Base-by-base conservation (phyloP, 2,113 vertebrate species). In the Oncorhynchus mykiss region DNA sequence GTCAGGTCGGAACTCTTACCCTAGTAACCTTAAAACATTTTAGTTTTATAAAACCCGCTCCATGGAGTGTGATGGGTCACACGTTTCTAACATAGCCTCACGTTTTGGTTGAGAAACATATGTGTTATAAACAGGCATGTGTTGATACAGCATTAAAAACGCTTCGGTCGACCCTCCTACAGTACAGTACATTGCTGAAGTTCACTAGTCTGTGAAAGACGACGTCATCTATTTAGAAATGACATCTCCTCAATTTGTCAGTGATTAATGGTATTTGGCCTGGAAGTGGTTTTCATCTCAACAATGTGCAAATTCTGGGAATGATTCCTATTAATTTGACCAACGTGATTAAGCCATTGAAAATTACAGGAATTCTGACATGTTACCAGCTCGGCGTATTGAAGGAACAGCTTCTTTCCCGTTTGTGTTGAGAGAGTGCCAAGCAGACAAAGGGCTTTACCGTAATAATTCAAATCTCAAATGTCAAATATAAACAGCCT, bases 341-440 rank as follows among this genome's bases (percentile, higher is more conserved):
- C 57, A 60, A 45, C 59, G 51, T 45, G 18, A 82, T 72, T 70
- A 71, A 67, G 34, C 66, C 31, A 25, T 59, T 64, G 31, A 8
- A 20, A 62, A 16, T 70, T 45, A 71, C 29, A 77, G 27, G 75
- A 70, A 72, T 71, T 67, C 48, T 75, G 81, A 85, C 68, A 76
- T 80, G 51, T 79, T 75, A 78, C 71, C 65, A 70, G 51, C 73
- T 75, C 14, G 57, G 64, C 65, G 67, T 70, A 69, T 54, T 71
- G 66, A 12, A 60, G 67, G 62, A 75, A 62, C 34, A 71, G 18
- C 20, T 78, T 78, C 39, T 31, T 29, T 72, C 67, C 73, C 67
- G 76, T 81, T 84, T 80, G 59, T 78, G n/a, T 77, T 76, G 67
- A 82, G 29, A 78, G 70, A 5, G 60, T 49, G 77, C 80, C 85